These are phyloP conservation scores for Oxystoma pomonae DNA, from an alignment of 2,888 invertebrate genomes.

Conservation along the genomic window DNA sequence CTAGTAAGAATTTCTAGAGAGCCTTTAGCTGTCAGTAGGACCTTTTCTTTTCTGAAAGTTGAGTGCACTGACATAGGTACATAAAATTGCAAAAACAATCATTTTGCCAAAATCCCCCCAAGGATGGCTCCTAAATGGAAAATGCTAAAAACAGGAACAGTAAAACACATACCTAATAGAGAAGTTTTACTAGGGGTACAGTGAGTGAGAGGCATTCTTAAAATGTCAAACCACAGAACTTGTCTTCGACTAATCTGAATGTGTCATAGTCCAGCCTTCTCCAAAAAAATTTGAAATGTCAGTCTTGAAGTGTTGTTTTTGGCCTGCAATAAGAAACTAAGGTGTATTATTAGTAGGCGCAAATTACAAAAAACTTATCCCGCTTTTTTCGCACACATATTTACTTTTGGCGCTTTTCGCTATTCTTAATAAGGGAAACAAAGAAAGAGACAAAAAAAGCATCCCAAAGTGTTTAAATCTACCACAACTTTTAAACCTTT, in stretches of 20 bases:
- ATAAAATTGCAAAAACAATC: no score
- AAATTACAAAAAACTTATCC: not conserved
- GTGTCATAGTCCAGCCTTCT: conserved; percentile 48
- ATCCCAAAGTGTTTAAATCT: not conserved
- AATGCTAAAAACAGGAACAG: not conserved
- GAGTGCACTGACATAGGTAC: no score
- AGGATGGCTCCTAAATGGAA: not conserved
- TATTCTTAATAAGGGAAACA: no score
- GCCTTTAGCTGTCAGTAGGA: no score
- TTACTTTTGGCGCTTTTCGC: no score
- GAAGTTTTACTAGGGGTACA: not conserved
- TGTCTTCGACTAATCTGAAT: conserved; percentile 49
- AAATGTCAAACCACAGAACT: conserved; percentile 48
- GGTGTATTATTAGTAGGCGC: conserved; percentile 32
- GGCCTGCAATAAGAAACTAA: conserved; percentile 47
- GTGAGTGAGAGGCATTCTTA: conserved; percentile 27
- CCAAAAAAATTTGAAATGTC: conserved; percentile 50
- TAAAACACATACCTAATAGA: not conserved
- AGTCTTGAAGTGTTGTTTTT: conserved; percentile 48
- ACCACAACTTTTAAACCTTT: no score
- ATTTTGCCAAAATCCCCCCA: no score
- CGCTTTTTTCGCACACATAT: not conserved
- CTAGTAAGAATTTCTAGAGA: no score
- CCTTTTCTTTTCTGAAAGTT: no score
- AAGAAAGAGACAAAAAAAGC: conserved; percentile 23